phyloP scores from a whole-genome alignment of 2,888 invertebrate species.

The Xylota sylvarum region DNA sequence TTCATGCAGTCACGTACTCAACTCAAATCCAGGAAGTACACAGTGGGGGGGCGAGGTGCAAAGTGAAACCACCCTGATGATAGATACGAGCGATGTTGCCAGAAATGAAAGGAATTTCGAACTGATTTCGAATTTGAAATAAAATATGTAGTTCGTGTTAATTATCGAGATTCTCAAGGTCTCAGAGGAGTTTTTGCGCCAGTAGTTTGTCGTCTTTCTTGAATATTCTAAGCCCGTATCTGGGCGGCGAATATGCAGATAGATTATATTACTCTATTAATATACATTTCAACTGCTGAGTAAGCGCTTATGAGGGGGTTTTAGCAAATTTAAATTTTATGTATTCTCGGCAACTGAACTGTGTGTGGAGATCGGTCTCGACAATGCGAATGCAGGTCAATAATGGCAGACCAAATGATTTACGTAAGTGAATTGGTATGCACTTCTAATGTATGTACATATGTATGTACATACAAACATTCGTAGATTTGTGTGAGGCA shows the following conservation, averaged over 20 bases:
- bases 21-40: neutral
- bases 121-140: neutral
- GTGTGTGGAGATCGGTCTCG: neutral
- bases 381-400: too few relatives aligned
- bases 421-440: too few relatives aligned
- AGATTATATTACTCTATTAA: conserved; percentile 1
- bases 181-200: neutral
- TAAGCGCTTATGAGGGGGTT: neutral
- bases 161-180: conserved; percentile 21
- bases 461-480: too few relatives aligned
- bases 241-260: neutral
- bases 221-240: neutral
- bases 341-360: neutral
- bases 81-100: conserved; percentile 26
- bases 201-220: neutral
- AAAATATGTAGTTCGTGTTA: neutral
- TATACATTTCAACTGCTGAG: conserved; percentile 8
- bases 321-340: neutral
- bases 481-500: too few relatives aligned
- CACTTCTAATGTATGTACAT: too few relatives aligned
- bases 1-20: conserved; percentile 58
- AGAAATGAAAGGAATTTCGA: conserved; percentile 5
- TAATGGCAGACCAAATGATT: too few relatives aligned
- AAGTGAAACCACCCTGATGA: conserved; percentile 34
- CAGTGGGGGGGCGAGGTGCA: neutral